Evolutionary conservation across 2,113 vertebrate genomes (phyloP).

Genomic region (Cinclus mexicanus): DNA sequence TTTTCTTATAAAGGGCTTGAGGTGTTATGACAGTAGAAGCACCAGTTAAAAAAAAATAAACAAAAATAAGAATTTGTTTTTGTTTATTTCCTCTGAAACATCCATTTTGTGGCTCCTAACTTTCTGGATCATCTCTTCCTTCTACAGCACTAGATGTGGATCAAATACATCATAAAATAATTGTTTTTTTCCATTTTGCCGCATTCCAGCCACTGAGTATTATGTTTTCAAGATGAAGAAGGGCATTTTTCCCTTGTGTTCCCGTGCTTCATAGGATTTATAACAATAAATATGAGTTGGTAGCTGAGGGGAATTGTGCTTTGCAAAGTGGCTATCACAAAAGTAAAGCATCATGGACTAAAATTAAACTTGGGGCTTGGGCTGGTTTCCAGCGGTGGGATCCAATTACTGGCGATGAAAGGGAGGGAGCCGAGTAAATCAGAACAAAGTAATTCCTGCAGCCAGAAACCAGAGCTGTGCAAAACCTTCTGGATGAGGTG

Average conservation of each 20-base stretch:
- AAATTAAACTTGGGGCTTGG: conserved; percentile 42
- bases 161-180: neutral
- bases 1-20: neutral
- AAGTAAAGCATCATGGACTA: neutral
- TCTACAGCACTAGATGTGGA: neutral
- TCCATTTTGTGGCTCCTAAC: neutral
- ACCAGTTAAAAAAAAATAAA: neutral
- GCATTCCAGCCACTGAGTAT: neutral
- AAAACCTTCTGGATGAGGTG: neutral
- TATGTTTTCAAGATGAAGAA: neutral
- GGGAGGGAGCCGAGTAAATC: neutral
- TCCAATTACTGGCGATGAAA: conserved; percentile 3
- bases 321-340: conserved; percentile 4
- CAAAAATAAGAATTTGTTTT: neutral
- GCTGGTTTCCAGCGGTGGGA: conserved; percentile 9
- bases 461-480: neutral
- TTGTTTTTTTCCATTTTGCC: neutral
- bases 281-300: neutral
- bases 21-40: neutral
- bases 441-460: neutral
- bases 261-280: neutral
- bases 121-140: neutral
- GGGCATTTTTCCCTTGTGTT: neutral
- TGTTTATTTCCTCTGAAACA: neutral
- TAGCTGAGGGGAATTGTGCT: conserved; percentile 8